These are phyloP conservation scores for Leptarthrus brevirostris DNA, from an alignment of 2,888 invertebrate species.

Conservation along the genomic window DNA sequence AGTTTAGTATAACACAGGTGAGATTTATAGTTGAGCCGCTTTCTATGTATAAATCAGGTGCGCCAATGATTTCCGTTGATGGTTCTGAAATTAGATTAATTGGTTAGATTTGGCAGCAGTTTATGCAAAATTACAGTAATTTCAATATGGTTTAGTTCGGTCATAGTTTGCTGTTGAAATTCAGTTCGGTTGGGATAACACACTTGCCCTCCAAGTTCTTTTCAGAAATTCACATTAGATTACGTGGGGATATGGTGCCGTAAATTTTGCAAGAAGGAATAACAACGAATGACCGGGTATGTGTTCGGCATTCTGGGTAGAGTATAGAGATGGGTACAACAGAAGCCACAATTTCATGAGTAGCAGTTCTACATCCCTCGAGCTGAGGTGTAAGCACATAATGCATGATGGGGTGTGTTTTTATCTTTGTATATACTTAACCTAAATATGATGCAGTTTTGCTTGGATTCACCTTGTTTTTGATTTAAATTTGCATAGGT, in stretches of 20 bases:
- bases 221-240: too few species aligned
- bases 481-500: constrained; percentile 7
- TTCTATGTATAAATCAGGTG: constrained; percentile 92
- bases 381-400: constrained; percentile 42
- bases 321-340: neutral
- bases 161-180: too few species aligned
- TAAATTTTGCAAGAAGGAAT: constrained; percentile 19
- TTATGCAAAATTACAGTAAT: too few species aligned
- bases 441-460: constrained; percentile 49
- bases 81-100: constrained; percentile 76
- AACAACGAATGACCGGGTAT: constrained; percentile 17
- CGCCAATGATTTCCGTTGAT: constrained; percentile 90
- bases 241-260: neutral
- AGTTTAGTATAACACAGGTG: constrained; percentile 90
- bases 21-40: constrained; percentile 93
- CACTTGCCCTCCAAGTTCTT: too few species aligned
- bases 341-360: constrained; percentile 13
- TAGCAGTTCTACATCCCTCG: constrained; percentile 13
- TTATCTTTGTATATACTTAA: constrained; percentile 49
- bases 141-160: too few species aligned
- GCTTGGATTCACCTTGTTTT: constrained; percentile 41
- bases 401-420: constrained; percentile 40
- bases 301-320: neutral
- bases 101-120: neutral
- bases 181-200: too few species aligned